Percentiles rank a stretch among this genome's conserved stretches.
phyloP scores from a whole-genome alignment of 2,797 vertebrate genomes.

The Ispidina lecontei region DNA sequence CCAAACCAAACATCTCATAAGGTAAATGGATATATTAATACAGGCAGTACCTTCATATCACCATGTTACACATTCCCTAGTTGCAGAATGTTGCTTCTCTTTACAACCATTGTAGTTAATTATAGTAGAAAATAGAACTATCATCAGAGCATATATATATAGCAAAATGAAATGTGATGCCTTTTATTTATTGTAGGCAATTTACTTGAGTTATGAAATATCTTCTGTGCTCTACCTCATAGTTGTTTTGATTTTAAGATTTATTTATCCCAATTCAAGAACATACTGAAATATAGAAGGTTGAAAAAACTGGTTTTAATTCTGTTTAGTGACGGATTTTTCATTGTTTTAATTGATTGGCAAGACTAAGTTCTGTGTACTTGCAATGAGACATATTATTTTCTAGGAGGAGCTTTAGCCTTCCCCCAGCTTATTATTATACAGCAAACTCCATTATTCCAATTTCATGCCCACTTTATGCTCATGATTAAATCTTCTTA shows the following conservation, averaged over 20 bases:
- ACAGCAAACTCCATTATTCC: not conserved
- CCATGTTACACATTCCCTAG: not conserved
- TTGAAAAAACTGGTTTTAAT: not conserved
- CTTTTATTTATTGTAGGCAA: not conserved
- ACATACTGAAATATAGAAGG: not conserved
- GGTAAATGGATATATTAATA: not conserved
- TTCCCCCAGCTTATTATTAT: not conserved
- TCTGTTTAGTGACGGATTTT: not conserved
- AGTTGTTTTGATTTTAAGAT: not conserved
- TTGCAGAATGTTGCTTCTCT: not conserved
- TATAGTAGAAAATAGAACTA: not conserved
- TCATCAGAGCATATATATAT: not conserved
- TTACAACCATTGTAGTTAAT: not conserved
- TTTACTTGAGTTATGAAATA: not conserved
- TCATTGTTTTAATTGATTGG: not conserved
- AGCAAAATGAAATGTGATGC: not conserved
- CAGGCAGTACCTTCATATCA: not conserved
- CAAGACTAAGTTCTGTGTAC: not conserved
- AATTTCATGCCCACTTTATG: not conserved
- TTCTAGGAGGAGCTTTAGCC: not conserved
- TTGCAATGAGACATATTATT: not conserved
- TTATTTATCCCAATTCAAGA: not conserved
- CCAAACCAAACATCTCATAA: not conserved
- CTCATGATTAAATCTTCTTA: not conserved
- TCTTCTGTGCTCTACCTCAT: not conserved